Conservation (phyloP, 1,140 invertebrate species). For the Diachasma alloeum region DNA sequence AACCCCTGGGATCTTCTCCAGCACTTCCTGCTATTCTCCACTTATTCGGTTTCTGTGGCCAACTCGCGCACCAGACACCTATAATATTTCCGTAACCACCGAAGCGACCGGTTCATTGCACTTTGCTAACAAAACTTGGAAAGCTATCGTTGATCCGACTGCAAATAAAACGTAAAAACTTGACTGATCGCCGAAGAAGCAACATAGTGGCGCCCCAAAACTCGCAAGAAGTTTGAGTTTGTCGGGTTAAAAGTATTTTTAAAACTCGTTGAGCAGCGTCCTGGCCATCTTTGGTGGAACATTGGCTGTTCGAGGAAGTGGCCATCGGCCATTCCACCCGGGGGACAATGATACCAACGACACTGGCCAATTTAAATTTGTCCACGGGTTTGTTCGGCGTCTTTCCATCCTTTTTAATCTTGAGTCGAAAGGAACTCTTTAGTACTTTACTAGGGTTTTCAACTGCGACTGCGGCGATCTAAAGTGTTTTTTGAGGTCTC, state of each 20-base stretch:
- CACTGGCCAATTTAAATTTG: not conserved
- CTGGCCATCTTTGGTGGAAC: slow-evolving; percentile 18
- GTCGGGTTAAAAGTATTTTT: slow-evolving; percentile 44
- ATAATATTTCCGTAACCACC: slow-evolving; percentile 19
- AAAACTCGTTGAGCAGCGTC: slow-evolving; percentile 41
- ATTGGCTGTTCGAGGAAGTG: not conserved
- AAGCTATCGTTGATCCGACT: not conserved
- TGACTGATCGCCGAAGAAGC: not conserved
- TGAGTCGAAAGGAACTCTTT: not conserved
- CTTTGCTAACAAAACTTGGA: slow-evolving; percentile 5
- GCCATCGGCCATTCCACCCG: not conserved
- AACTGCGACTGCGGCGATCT: not conserved
- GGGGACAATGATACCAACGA: not conserved
- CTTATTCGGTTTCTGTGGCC: slow-evolving; percentile 2
- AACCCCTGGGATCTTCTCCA: not conserved
- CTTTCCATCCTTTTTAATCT: not conserved
- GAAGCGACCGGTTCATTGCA: slow-evolving; percentile 26
- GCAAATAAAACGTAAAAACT: not conserved
- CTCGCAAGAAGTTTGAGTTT: slow-evolving; percentile 35
- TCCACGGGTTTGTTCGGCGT: not conserved
- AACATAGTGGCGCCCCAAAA: slow-evolving; percentile 38
- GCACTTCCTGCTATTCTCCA: not conserved
- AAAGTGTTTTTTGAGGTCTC: not conserved
- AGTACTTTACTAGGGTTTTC: not conserved
- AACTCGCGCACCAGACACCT: slow-evolving; percentile 15